phyloP scores from a whole-genome alignment of 2,888 invertebrate genomes.

The Microplitis deprimator region DNA sequence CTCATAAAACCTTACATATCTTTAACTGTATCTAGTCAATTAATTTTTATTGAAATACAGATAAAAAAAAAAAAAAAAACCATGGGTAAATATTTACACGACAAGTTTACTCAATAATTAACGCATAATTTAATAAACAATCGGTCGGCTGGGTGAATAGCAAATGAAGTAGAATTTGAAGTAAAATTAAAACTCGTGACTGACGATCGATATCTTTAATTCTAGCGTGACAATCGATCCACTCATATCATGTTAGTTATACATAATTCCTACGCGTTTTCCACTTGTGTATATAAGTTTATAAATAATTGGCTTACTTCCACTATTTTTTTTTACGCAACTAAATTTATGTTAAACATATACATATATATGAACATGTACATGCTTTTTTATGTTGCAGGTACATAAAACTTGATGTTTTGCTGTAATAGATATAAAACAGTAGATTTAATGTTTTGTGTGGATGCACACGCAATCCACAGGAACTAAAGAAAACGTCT shows the following conservation, averaged over 20 bases:
- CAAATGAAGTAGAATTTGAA: not conserved
- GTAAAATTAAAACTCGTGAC: not conserved
- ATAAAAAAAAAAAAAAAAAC: not conserved
- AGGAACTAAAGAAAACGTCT: not conserved
- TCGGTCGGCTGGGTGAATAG: not conserved
- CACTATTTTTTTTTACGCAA: constrained; percentile 14
- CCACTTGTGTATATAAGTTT: not conserved
- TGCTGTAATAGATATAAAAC: not conserved
- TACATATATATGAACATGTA: not conserved
- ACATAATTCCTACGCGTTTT: constrained; percentile 16
- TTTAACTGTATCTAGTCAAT: not conserved
- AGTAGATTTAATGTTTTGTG: not conserved
- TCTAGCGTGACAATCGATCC: constrained; percentile 26
- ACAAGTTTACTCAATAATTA: not conserved
- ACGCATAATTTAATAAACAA: not conserved
- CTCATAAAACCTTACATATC: not conserved
- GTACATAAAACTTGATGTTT: not conserved
- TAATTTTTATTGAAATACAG: not conserved
- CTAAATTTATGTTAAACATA: not conserved
- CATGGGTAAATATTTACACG: not conserved
- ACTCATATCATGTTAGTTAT: constrained; percentile 14
- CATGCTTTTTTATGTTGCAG: not conserved
- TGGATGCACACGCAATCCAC: constrained; percentile 2
- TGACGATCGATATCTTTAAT: constrained; percentile 24
- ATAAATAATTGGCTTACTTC: not conserved